phyloP scores from a whole-genome alignment of 1,140 invertebrate species.

The Tetraneura akinire region DNA sequence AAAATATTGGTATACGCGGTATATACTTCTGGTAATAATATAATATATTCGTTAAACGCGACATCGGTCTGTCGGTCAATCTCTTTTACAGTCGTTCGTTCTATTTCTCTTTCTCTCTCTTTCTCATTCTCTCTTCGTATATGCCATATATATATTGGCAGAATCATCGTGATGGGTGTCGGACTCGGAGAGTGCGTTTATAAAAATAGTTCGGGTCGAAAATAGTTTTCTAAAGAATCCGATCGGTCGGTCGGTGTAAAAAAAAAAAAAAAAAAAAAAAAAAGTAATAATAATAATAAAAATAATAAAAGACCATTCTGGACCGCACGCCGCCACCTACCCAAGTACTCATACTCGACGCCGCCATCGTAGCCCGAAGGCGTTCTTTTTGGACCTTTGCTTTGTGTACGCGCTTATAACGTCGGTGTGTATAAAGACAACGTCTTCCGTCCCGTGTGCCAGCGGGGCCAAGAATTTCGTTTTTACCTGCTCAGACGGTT shows the following conservation, averaged over 20 bases:
- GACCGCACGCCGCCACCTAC: not conserved
- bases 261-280: not conserved
- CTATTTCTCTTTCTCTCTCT: no score
- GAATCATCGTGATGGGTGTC: not conserved
- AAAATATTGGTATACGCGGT: no score
- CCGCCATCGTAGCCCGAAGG: not conserved
- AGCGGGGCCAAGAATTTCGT: constrained; percentile 3
- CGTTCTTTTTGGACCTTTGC: constrained; percentile 26
- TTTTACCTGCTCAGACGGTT: not conserved
- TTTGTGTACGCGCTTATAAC: not conserved
- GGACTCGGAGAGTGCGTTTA: not conserved
- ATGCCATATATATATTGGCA: no score
- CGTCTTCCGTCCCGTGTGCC: not conserved
- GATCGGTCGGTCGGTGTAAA: not conserved
- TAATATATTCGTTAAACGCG: no score
- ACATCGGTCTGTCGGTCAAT: no score
- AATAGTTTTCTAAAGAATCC: constrained; percentile 44
- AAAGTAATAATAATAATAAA: no score
- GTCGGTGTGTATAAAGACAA: not conserved
- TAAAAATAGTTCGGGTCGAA: constrained; percentile 35
- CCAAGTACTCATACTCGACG: no score
- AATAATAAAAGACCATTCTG: constrained; percentile 9
- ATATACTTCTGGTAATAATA: no score
- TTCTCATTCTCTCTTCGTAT: no score
- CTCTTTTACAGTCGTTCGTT: no score